Evolutionary conservation across 2,888 invertebrate genomes (phyloP).

Genomic region (Parochlus steinenii): DNA sequence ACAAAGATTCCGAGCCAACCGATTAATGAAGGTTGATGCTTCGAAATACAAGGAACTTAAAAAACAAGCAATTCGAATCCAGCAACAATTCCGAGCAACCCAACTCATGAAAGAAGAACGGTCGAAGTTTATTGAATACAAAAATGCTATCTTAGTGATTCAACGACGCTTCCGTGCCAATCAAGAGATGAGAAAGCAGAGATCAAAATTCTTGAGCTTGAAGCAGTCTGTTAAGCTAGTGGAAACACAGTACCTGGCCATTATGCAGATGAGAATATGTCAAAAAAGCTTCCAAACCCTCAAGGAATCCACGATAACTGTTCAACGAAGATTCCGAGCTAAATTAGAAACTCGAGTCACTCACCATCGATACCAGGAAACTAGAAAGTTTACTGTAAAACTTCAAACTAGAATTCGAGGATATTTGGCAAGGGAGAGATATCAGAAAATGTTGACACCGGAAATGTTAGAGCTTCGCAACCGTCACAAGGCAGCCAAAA

Average conservation of each 20-base stretch:
- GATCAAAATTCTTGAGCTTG: constrained; percentile 20
- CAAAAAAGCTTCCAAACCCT: constrained; percentile 27
- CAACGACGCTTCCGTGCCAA: constrained; percentile 19
- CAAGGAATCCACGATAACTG: constrained; percentile 26
- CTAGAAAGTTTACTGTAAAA: constrained; percentile 26
- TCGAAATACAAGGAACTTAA: constrained; percentile 14
- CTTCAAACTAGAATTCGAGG: constrained; percentile 35
- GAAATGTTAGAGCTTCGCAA: constrained; percentile 30
- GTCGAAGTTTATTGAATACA: constrained; percentile 17
- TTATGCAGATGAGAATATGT: constrained; percentile 26
- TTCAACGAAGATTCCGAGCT: constrained; percentile 36
- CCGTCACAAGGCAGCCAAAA: constrained; percentile 36
- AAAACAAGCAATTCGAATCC: constrained; percentile 19
- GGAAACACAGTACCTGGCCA: constrained; percentile 33
- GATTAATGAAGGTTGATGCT: constrained; percentile 25
- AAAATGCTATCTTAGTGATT: constrained; percentile 18
- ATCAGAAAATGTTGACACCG: constrained; percentile 31
- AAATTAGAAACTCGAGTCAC: constrained; percentile 21
- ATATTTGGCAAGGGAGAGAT: constrained; percentile 32
- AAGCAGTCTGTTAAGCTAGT: constrained; percentile 15
- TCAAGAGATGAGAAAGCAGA: constrained; percentile 26
- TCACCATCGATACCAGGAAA: not conserved
- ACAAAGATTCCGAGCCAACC: constrained; percentile 21
- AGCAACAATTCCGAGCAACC: constrained; percentile 21
- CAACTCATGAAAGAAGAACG: constrained; percentile 18